These are phyloP conservation scores for Nylanderia fulva DNA, from an alignment of 1,140 invertebrate genomes.

Conservation along the genomic window DNA sequence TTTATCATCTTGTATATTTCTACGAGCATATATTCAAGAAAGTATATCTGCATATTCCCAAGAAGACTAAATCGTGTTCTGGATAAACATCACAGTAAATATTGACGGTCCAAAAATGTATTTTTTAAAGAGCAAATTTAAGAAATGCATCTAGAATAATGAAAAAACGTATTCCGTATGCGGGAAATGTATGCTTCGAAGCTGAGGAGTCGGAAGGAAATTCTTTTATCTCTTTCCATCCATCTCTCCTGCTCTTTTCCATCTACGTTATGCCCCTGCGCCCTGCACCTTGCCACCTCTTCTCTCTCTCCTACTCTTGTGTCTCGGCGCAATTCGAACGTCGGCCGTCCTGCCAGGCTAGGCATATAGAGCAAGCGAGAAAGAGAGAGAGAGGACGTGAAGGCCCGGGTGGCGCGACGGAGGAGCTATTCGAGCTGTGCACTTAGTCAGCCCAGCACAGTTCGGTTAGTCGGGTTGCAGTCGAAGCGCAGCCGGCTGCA, in stretches of 20 bases:
- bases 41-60: background rate
- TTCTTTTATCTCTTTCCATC: background rate
- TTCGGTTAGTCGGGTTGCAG: constrained; percentile 31
- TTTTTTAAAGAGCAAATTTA: background rate
- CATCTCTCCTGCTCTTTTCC: constrained; percentile 27
- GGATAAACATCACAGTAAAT: background rate
- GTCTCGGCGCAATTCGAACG: constrained; percentile 30
- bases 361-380: constrained; percentile 6
- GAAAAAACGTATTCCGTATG: background rate
- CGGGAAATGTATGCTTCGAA: background rate
- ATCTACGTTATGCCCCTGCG: background rate
- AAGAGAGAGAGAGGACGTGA: background rate
- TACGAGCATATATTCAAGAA: background rate
- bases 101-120: background rate
- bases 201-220: background rate
- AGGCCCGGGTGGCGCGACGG: constrained; percentile 18
- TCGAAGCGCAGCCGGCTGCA: background rate
- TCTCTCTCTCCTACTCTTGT: constrained; percentile 16
- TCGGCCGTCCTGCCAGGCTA: background rate
- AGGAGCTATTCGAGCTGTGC: constrained; percentile 11
- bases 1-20: too few relatives aligned
- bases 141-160: background rate
- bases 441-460: constrained; percentile 26
- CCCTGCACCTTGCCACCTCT: constrained; percentile 16
- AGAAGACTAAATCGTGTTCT: background rate